A percentile compares a stretch with the other conserved stretches of the same genome.
Conservation (phyloP, 37 sponge, comb jelly and placozoan species). For the Halichondria panicea region DNA sequence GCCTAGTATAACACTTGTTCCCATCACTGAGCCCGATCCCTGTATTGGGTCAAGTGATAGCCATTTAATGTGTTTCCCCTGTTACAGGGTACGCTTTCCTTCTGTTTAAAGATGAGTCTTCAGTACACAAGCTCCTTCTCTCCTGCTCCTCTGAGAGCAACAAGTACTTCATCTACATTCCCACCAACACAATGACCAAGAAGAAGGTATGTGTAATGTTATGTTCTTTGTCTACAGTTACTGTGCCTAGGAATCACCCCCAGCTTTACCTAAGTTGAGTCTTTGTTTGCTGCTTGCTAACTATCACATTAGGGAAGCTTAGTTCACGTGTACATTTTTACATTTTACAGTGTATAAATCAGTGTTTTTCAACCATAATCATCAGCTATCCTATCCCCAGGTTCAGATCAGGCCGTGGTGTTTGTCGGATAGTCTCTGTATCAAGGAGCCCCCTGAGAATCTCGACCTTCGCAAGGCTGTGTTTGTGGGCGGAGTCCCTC, state of each 20-base stretch:
- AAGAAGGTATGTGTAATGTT: constrained; percentile 76
- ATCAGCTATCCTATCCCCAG: constrained; percentile 8
- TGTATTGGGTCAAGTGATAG: too few relatives aligned
- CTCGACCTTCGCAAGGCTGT: constrained; percentile 84
- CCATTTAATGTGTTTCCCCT: too few relatives aligned
- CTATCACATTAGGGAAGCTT: background rate
- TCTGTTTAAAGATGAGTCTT: constrained; percentile 78
- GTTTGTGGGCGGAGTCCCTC: constrained; percentile 95
- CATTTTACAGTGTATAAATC: too few relatives aligned
- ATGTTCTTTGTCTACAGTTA: background rate
- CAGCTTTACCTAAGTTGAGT: too few relatives aligned
- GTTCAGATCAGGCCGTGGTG: constrained; percentile 91
- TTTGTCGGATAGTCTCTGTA: constrained; percentile 74
- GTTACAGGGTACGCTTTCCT: constrained; percentile 88
- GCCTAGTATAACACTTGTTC: too few relatives aligned
- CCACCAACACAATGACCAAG: constrained; percentile 44
- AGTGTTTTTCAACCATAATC: too few relatives aligned
- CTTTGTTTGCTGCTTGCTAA: background rate
- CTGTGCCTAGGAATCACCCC: too few relatives aligned
- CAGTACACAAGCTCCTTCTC: constrained; percentile 76
- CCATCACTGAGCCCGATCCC: too few relatives aligned
- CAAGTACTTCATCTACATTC: constrained; percentile 68
- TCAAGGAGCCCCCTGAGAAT: constrained; percentile 12
- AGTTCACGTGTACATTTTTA: too few relatives aligned
- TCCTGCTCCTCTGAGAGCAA: constrained; percentile 69